Evolutionary conservation across 2,797 vertebrate species (phyloP).

Genomic region (Hemitrygon akajei): DNA sequence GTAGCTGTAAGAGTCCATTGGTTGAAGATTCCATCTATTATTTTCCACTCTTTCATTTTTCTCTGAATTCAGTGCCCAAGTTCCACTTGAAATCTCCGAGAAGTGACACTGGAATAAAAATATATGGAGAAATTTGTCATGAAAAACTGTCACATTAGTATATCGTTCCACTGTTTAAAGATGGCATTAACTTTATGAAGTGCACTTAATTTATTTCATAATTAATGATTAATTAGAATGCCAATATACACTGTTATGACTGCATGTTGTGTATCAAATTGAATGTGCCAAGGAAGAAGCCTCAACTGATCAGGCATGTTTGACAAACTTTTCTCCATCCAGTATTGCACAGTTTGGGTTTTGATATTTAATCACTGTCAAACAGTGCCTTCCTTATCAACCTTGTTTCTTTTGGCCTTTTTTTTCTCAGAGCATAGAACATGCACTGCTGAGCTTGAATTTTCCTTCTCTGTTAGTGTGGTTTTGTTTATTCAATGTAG

Average conservation of each 20-base stretch:
- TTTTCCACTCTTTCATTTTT: background rate
- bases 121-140: background rate
- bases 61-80: background rate
- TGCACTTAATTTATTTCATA: background rate
- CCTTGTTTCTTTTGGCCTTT: background rate
- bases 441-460: too few relatives aligned
- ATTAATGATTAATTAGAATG: background rate
- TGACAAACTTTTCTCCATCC: background rate
- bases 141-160: background rate
- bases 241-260: background rate
- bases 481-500: background rate
- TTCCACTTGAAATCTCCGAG: background rate
- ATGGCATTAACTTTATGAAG: background rate
- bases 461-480: background rate
- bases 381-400: background rate
- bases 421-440: background rate
- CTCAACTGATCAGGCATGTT: background rate
- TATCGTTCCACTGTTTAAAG: background rate
- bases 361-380: background rate
- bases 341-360: background rate
- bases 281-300: background rate
- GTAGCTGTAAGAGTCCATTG: too few relatives aligned
- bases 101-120: background rate
- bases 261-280: background rate
- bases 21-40: background rate